Evolutionary conservation across 2,797 vertebrate species (phyloP), one percentile per base, ranked within the genome.

Genomic region (Peromyscus attwateri): DNA sequence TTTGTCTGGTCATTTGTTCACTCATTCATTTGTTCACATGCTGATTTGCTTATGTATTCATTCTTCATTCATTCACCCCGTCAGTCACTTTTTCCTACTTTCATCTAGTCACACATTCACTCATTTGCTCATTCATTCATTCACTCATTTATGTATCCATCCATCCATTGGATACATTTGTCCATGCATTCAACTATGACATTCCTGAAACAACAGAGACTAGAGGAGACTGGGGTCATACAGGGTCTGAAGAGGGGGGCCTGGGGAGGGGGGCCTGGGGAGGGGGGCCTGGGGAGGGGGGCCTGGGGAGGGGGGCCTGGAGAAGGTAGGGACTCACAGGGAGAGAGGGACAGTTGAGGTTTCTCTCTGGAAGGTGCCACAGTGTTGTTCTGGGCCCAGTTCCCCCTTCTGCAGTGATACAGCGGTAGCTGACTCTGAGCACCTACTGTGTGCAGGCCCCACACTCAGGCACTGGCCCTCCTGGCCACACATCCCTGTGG

Each of bases 111-210:
- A 3, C 17, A 64, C 8, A 0, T 19, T 55, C 49, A 57, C 4
- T 29, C 79, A 60, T 57, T 57, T 55, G 52, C 55, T 55, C 55
- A 55, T 55, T 55, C 49, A n/a, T 4, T 29, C 52, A 60, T 57
- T 57, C 79, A 57, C 13, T 64, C 37, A 31, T 66, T 62, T 19
- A 3, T 21, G 7, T 27, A 43, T 12, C 37, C 3, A 0, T 12
- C 13, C 57, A 34, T 27, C 27, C 57, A 89, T 13, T 37, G 27
- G 46, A 34, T 27, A n/a, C 57, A 89, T 13, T 37, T 37, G 46
- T 11, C 10, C 57, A n/a, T 34, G 17, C 55, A 43, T 46, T 66
- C 43, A 37, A 2, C 82, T 0, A 0, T 2, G 2, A 1, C 1
- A 13, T 14, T 66, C 57, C 4, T 8, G 57, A 62, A 52, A 34